A percentile compares a stretch with the other conserved stretches of the same genome.
These are phyloP conservation scores for Vimba vimba DNA, from an alignment of 2,113 vertebrate genomes.

Conservation along the genomic window DNA sequence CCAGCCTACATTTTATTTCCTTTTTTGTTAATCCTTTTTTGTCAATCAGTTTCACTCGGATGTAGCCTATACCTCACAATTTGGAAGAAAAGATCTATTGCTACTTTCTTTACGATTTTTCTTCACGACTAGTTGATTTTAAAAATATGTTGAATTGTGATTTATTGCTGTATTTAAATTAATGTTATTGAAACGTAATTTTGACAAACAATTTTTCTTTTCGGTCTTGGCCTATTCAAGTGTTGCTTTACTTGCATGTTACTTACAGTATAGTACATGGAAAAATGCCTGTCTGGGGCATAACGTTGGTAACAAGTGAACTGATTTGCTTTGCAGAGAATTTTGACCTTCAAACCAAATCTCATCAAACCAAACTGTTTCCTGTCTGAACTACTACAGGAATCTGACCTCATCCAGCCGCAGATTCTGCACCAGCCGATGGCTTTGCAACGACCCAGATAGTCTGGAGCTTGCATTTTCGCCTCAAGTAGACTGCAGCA, in stretches of 20 bases:
- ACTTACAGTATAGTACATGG: not conserved
- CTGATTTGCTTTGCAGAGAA: not conserved
- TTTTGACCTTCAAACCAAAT: not conserved
- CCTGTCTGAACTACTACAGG: not conserved
- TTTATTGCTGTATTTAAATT: not conserved
- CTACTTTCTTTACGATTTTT: not conserved
- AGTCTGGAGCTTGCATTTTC: not conserved
- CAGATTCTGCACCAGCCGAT: not conserved
- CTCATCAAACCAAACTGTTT: conserved; percentile 1
- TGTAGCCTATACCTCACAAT: too few relatives aligned
- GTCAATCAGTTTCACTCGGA: not conserved
- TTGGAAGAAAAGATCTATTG: not conserved
- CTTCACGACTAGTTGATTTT: not conserved
- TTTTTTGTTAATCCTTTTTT: not conserved
- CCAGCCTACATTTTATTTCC: not conserved
- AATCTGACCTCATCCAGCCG: conserved; percentile 18
- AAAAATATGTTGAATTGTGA: not conserved
- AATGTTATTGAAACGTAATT: not conserved
- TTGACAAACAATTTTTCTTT: not conserved
- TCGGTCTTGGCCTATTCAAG: not conserved
- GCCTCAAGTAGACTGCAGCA: conserved; percentile 1
- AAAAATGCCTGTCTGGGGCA: not conserved
- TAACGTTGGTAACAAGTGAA: not conserved
- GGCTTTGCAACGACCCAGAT: conserved; percentile 26
- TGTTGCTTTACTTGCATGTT: not conserved